A percentile compares a stretch with the other conserved stretches of the same genome.
Evolutionary conservation across 2,113 vertebrate species (phyloP).

Genomic region (Protomyctophum bolini): DNA sequence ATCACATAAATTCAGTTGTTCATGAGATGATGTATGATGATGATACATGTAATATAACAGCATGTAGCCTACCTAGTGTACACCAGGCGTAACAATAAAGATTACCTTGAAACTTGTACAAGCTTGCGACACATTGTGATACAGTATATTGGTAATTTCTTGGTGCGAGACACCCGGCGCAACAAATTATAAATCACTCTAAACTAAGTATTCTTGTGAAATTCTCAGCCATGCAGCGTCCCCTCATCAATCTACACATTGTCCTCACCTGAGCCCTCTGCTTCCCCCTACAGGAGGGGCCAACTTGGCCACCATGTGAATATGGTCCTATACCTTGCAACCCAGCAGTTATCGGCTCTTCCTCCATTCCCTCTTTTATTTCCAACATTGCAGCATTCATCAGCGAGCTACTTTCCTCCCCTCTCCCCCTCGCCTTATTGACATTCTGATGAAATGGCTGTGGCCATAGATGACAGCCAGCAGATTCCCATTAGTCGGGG

Average conservation of each 20-base stretch:
- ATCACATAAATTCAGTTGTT: too few relatives aligned
- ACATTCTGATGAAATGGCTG: constrained; percentile 61
- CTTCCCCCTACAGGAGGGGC: constrained; percentile 12
- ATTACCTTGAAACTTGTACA: neutral
- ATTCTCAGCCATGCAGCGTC: constrained; percentile 49
- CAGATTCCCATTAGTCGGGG: constrained; percentile 62
- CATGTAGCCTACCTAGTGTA: too few relatives aligned
- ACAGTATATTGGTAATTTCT: too few relatives aligned
- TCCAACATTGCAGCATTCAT: constrained; percentile 46
- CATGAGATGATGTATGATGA: too few relatives aligned
- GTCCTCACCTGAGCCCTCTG: constrained; percentile 17
- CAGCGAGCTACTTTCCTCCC: constrained; percentile 35
- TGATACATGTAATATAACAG: too few relatives aligned
- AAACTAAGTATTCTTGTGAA: constrained; percentile 39
- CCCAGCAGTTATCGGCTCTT: constrained; percentile 25
- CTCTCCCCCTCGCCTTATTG: constrained; percentile 37
- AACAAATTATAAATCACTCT: too few relatives aligned
- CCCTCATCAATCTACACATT: constrained; percentile 64
- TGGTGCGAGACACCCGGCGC: too few relatives aligned
- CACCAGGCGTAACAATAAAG: neutral
- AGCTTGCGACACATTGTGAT: too few relatives aligned
- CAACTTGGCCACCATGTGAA: too few relatives aligned
- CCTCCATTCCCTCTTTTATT: constrained; percentile 40
- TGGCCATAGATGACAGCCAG: constrained; percentile 61
- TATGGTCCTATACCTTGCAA: too few relatives aligned